Evolutionary conservation across 2,113 vertebrate species (phyloP).

Genomic region (Trogon surrucura): DNA sequence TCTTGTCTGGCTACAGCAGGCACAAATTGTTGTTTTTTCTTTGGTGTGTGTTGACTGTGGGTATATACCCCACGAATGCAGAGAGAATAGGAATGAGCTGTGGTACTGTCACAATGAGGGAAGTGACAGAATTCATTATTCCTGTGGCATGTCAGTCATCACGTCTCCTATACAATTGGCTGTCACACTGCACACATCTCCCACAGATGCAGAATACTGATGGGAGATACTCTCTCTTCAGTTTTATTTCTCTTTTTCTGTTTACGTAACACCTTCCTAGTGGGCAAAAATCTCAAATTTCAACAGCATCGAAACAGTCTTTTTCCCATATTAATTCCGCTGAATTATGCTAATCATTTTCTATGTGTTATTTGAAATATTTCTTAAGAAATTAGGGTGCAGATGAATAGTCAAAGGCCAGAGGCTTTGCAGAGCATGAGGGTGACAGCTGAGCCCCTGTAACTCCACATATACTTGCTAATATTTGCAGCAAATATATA

Average conservation of each 20-base stretch:
- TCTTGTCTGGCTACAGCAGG: neutral
- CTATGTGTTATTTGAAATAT: neutral
- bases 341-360: neutral
- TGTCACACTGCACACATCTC: neutral
- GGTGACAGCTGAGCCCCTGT: neutral
- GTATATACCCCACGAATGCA: neutral
- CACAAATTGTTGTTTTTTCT: neutral
- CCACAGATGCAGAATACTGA: neutral
- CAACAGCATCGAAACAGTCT: neutral
- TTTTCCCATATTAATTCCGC: neutral
- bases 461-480: neutral
- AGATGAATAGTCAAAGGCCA: neutral
- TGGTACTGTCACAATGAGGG: neutral
- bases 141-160: neutral
- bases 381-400: neutral
- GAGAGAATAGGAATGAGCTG: neutral
- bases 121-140: slow-evolving; percentile 53
- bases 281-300: neutral
- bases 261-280: neutral
- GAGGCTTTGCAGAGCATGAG: neutral
- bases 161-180: neutral
- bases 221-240: neutral
- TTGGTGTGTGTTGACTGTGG: neutral
- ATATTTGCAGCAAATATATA: neutral
- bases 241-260: slow-evolving; percentile 1